Percentiles rank a stretch among this genome's conserved stretches.
phyloP scores from a whole-genome alignment of 2,797 vertebrate species.

The Taeniopygia guttata region DNA sequence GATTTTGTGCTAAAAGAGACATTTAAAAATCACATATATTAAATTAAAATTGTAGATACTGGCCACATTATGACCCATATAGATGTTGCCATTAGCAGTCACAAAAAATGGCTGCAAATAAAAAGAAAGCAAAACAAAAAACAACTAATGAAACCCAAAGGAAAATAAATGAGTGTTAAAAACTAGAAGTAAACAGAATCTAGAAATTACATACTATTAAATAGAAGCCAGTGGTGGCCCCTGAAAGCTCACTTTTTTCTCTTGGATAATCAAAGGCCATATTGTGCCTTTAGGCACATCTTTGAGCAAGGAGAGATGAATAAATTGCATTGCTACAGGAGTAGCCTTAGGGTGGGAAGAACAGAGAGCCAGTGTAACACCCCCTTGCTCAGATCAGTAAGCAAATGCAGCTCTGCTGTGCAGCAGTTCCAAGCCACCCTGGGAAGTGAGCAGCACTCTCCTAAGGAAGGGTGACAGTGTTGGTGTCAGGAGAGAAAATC shows the following conservation, averaged over 20 bases:
- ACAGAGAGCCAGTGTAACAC: neutral
- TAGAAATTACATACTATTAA: neutral
- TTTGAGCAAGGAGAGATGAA: slow-evolving; percentile 21
- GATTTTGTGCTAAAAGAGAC: neutral
- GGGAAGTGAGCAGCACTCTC: neutral
- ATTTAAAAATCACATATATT: neutral
- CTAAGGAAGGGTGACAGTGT: neutral
- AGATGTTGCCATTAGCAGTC: neutral
- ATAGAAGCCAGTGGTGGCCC: neutral
- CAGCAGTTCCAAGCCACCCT: neutral
- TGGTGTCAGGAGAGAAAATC: neutral
- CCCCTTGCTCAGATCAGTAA: neutral
- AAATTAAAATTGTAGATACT: neutral
- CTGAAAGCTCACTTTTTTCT: neutral
- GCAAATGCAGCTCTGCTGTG: neutral
- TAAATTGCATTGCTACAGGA: neutral
- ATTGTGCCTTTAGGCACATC: slow-evolving; percentile 19
- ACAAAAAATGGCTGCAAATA: neutral
- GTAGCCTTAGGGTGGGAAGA: slow-evolving; percentile 11
- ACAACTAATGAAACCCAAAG: neutral
- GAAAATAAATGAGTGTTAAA: neutral
- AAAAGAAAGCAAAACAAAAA: neutral
- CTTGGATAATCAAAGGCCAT: slow-evolving; percentile 32
- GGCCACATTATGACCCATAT: neutral
- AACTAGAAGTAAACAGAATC: neutral